Base-by-base conservation (phyloP, 2,113 vertebrate genomes). In the Tenrec ecaudatus region DNA sequence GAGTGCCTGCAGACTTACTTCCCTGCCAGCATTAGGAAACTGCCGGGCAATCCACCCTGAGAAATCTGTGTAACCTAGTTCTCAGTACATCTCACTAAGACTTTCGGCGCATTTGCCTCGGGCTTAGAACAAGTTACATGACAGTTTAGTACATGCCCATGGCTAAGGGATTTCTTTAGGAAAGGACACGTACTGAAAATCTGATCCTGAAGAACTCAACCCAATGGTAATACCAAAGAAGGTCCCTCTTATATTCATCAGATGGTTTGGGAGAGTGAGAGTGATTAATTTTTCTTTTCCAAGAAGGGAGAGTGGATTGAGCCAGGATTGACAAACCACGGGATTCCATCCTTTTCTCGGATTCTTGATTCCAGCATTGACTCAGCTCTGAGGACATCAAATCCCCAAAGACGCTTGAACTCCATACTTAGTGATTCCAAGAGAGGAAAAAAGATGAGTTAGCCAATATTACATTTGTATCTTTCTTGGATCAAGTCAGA, bases 21-120 rank as follows among this genome's bases (percentile, higher is more conserved):
- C 29, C 75, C 66, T 83, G 71, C 43, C 40, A 75, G 82, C 16
- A 20, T 62, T 36, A 66, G 38, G 57, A 43, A 69, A 23, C 40
- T 38, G 19, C 27, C 86, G 82, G 17, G 75, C 64, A 68, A 43
- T 58, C 57, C 4, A 1, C 38, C 62, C 94, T 88, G 92, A 95
- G 82, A 95, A 95, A 64, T 38, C 4, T 38, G n/a, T 36, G 68
- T 92, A 92, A 92, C 94, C 93, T 75, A 89, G 87, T 94, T 91
- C 93, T 96, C 92, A 94, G 94, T 60, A 71, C 76, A 22, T 2
- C n/a, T 53, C 85, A 62, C 90, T 22, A 58, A 82, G 85, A 82
- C 31, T 71, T 47, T 81, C 68, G 75, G 33, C 33, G 69, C 62
- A 33, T 91, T 89, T 27, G 20, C 94, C 96, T 80, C 40, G 9